Percentiles rank a stretch among this genome's conserved stretches.
phyloP scores from a whole-genome alignment of 2,113 vertebrate species.

The Cairina moschata region DNA sequence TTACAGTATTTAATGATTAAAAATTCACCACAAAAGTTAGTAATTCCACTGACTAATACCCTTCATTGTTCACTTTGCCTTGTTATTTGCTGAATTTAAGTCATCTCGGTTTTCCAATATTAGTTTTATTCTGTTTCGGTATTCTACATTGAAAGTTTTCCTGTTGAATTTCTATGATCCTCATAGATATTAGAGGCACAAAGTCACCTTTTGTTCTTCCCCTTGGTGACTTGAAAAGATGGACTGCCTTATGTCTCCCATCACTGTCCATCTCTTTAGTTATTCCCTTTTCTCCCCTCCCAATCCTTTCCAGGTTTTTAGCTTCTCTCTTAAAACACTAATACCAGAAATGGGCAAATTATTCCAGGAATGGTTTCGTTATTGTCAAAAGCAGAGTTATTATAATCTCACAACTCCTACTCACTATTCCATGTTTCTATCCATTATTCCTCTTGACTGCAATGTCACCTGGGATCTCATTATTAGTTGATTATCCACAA shows the following conservation, averaged over 20 bases:
- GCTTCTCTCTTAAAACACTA: neutral
- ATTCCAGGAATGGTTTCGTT: neutral
- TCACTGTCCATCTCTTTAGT: neutral
- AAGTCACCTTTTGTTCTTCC: neutral
- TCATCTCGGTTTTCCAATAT: neutral
- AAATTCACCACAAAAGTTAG: neutral
- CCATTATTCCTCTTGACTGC: conserved; percentile 21
- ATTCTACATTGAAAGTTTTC: neutral
- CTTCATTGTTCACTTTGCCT: neutral
- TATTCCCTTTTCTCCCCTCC: neutral
- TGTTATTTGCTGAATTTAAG: neutral
- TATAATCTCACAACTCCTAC: conserved; percentile 1
- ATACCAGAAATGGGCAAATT: neutral
- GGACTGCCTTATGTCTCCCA: neutral
- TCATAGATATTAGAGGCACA: rapidly evolving
- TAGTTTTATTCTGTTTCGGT: neutral
- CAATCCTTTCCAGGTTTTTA: neutral
- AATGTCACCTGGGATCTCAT: conserved; percentile 42
- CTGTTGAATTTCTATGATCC: neutral
- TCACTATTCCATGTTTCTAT: neutral
- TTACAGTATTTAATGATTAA: neutral
- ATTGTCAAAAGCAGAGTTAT: neutral
- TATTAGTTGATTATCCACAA: conserved; percentile 25
- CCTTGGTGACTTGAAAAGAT: neutral
- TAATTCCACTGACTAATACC: neutral